phyloP scores from a whole-genome alignment of 2,888 invertebrate genomes.

The Monopis laevigella region DNA sequence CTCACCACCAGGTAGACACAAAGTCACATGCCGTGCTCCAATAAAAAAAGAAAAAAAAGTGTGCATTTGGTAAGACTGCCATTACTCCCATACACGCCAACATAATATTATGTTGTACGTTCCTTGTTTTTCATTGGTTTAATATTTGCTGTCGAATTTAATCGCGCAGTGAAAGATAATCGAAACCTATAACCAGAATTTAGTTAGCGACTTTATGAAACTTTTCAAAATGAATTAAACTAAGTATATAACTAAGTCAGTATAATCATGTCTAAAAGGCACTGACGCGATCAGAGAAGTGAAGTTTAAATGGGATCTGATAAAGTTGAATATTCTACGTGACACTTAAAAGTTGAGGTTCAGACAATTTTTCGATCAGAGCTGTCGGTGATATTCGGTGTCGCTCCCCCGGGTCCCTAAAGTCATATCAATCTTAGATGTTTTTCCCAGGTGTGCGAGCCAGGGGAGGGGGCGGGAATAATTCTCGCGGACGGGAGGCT shows the following conservation, averaged over 20 bases:
- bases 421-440: conserved; percentile 50
- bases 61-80: too few species aligned
- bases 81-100: too few species aligned
- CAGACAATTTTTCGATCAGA: conserved; percentile 62
- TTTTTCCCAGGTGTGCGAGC: conserved; percentile 36
- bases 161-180: too few species aligned
- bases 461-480: conserved; percentile 17
- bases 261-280: conserved; percentile 2
- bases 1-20: too few species aligned
- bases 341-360: conserved; percentile 22
- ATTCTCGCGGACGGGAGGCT: conserved; percentile 21
- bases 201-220: too few species aligned
- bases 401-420: conserved; percentile 25
- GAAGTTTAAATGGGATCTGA: conserved; percentile 11
- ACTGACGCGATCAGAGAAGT: conserved; percentile 3
- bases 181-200: too few species aligned
- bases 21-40: too few species aligned
- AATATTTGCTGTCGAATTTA: too few species aligned
- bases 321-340: conserved; percentile 10
- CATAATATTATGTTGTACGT: too few species aligned
- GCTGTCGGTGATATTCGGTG: conserved; percentile 40
- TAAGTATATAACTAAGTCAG: conserved; percentile 1
- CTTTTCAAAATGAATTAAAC: too few species aligned
- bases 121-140: too few species aligned
- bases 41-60: too few species aligned